A percentile compares a stretch with the other conserved stretches of the same genome.
Evolutionary conservation across 2,888 invertebrate species (phyloP).

Genomic region (Lepidonotus clava): DNA sequence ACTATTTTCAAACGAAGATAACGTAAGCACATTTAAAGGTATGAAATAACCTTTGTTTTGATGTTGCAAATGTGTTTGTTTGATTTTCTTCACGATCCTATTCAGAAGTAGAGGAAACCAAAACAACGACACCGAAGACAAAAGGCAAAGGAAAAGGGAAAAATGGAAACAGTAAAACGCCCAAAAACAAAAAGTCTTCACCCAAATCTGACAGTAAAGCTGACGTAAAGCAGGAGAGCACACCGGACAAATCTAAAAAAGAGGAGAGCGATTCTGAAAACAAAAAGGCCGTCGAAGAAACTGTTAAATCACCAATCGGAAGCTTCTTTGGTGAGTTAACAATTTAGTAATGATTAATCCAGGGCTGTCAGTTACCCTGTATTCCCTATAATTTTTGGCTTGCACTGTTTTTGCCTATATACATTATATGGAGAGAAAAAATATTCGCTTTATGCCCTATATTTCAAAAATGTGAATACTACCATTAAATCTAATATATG

Average conservation of each 20-base stretch:
- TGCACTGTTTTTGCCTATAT: too few species aligned
- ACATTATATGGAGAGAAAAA: too few species aligned
- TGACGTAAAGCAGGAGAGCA: conserved; percentile 5
- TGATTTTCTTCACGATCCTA: neutral
- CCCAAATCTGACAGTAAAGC: too few species aligned
- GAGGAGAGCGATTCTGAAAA: neutral
- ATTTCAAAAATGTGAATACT: too few species aligned
- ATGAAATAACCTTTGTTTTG: too few species aligned
- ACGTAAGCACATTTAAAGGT: too few species aligned
- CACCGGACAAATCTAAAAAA: neutral
- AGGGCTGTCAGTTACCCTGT: too few species aligned
- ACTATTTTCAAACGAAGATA: too few species aligned
- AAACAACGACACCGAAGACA: neutral
- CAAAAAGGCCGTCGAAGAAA: neutral
- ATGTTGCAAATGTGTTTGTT: neutral
- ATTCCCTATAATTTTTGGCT: too few species aligned
- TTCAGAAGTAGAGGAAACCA: neutral
- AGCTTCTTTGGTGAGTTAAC: conserved; percentile 20
- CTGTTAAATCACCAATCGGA: neutral
- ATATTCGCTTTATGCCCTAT: too few species aligned
- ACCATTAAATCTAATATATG: too few species aligned
- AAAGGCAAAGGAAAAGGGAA: neutral
- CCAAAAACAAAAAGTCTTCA: neutral
- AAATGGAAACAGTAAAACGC: neutral
- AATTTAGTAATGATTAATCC: too few species aligned